Conservation (phyloP, 1,140 invertebrate species). For the Drosophila suzukii region DNA sequence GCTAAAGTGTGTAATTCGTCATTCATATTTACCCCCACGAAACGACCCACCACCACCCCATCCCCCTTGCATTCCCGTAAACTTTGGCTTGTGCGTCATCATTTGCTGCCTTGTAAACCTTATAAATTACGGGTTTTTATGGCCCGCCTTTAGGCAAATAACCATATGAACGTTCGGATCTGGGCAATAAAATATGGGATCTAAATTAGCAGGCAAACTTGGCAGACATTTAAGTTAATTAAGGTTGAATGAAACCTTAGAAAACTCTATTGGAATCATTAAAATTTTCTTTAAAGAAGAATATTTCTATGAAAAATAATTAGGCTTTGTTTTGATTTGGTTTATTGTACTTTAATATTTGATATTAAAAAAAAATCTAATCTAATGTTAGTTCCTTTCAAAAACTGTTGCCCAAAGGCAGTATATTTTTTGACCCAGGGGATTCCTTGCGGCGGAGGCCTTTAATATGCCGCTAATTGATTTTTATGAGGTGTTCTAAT, state of each 20-base stretch:
- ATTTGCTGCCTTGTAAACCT: slow-evolving; percentile 30
- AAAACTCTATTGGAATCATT: neutral
- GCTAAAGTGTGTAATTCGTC: slow-evolving; percentile 78
- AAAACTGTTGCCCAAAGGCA: slow-evolving; percentile 2
- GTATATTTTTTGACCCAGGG: slow-evolving; percentile 37
- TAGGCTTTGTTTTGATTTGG: neutral
- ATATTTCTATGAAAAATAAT: neutral
- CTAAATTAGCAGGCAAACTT: neutral
- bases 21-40: slow-evolving; percentile 63
- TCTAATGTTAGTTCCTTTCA: neutral
- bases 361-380: neutral
- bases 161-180: neutral
- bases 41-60: slow-evolving; percentile 3
- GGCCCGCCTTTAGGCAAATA: slow-evolving; percentile 3
- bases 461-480: slow-evolving; percentile 51
- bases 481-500: slow-evolving; percentile 74
- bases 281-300: neutral
- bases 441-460: slow-evolving; percentile 1
- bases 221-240: neutral
- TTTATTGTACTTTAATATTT: too few relatives aligned
- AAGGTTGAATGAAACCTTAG: neutral
- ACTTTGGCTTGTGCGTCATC: slow-evolving; percentile 31
- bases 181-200: slow-evolving; percentile 1
- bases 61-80: neutral
- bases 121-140: slow-evolving; percentile 23